These are phyloP conservation scores for Ips nitidus DNA, from an alignment of 1,140 invertebrate species.

Conservation along the genomic window DNA sequence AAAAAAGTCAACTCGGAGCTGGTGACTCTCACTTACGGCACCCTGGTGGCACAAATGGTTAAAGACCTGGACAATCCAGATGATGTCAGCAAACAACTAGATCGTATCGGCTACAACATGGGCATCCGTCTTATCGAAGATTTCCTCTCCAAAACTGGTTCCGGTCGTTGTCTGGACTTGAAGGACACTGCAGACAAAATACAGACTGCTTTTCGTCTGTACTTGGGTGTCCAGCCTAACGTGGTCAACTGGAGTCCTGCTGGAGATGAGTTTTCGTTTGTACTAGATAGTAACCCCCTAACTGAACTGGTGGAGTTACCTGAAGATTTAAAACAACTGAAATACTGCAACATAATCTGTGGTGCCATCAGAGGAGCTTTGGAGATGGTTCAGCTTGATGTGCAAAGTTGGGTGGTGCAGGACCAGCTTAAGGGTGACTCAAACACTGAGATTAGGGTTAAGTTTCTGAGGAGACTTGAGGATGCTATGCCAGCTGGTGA, in stretches of 20 bases:
- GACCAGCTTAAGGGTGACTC: constrained; percentile 96
- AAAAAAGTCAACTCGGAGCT: constrained; percentile 86
- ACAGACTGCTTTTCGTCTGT: constrained; percentile 81
- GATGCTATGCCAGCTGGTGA: constrained; percentile 98
- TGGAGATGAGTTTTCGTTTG: constrained; percentile 95
- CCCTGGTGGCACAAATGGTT: constrained; percentile 93
- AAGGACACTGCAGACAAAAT: constrained; percentile 97
- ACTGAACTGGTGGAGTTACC: constrained; percentile 99
- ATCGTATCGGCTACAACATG: constrained; percentile 97
- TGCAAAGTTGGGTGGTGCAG: constrained; percentile 78
- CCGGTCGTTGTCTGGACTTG: constrained; percentile 90
- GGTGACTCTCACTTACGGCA: constrained; percentile 96
- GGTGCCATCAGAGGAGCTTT: constrained; percentile 92
- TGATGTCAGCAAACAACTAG: constrained; percentile 93
- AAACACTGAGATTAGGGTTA: constrained; percentile 91
- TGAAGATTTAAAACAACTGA: constrained; percentile 83
- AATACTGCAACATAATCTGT: constrained; percentile 93
- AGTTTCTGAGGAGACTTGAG: constrained; percentile 93
- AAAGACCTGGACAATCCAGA: constrained; percentile 98
- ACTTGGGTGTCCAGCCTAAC: constrained; percentile 86
- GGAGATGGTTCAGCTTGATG: constrained; percentile 91
- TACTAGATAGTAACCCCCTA: constrained; percentile 93
- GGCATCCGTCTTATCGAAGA: constrained; percentile 97
- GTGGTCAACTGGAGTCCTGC: constrained; percentile 92
- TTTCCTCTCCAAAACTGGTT: constrained; percentile 90